Evolutionary conservation across 2,113 vertebrate species (phyloP).

Genomic region (Neoarius graeffei): DNA sequence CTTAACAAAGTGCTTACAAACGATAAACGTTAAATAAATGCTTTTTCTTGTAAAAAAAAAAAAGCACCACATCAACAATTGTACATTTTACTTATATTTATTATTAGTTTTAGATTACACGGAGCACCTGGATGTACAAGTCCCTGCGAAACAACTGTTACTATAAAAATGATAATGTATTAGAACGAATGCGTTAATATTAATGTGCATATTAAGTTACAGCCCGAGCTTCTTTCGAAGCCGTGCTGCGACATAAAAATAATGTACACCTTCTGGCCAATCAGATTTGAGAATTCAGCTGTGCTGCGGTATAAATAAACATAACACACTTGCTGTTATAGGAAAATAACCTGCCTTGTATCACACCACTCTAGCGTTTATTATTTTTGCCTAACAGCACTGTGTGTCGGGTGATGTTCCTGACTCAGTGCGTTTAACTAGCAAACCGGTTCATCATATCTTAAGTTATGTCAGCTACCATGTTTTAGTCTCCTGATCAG

Average conservation of each 20-base stretch:
- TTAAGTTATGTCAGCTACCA: not conserved
- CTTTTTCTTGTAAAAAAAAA: no score
- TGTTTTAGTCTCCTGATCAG: not conserved
- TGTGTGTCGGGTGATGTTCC: not conserved
- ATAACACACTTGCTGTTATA: not conserved
- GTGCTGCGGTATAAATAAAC: not conserved
- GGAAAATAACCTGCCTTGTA: not conserved
- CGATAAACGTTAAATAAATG: no score
- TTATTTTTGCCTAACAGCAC: not conserved
- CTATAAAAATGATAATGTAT: not conserved
- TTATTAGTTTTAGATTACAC: no score
- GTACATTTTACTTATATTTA: no score
- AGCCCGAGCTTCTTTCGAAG: not conserved
- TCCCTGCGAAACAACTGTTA: no score
- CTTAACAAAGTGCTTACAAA: no score
- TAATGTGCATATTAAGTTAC: not conserved
- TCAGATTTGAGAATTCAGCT: not conserved
- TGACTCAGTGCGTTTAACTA: no score
- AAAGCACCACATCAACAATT: no score
- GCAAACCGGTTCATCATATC: not conserved
- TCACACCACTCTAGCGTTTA: not conserved
- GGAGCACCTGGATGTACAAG: no score
- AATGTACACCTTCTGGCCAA: not conserved
- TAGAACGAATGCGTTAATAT: not conserved
- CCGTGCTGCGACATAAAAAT: not conserved